phyloP scores from a whole-genome alignment of 2,113 vertebrate genomes.

The Anthoscopus minutus region DNA sequence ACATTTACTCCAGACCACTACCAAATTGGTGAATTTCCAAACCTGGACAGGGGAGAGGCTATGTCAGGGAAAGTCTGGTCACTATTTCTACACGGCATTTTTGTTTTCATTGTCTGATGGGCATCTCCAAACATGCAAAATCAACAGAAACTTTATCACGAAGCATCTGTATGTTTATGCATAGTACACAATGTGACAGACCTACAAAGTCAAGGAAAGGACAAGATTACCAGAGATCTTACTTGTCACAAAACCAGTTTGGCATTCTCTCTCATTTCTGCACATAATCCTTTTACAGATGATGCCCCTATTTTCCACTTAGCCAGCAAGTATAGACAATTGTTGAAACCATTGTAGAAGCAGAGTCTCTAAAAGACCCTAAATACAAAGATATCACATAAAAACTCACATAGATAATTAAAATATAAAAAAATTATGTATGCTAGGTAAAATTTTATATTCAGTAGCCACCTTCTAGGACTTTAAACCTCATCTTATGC shows the following conservation, averaged over 20 bases:
- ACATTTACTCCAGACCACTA: neutral
- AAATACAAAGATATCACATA: neutral
- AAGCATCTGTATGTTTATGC: neutral
- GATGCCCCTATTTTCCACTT: neutral
- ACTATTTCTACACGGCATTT: neutral
- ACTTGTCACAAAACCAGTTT: neutral
- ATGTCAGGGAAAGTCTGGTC: neutral
- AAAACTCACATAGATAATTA: neutral
- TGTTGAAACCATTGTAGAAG: neutral
- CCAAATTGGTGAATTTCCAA: neutral
- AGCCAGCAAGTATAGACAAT: rapidly evolving
- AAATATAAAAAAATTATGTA: neutral
- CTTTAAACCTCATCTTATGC: neutral
- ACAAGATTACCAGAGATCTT: neutral
- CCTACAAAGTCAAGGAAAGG: neutral
- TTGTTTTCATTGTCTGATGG: neutral
- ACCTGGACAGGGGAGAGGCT: neutral
- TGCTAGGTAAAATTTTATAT: neutral
- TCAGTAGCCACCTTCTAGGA: neutral
- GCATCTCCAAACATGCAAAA: neutral
- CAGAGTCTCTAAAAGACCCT: neutral
- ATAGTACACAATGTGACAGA: neutral
- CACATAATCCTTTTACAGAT: neutral
- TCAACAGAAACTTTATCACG: neutral
- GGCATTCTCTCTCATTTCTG: neutral